These are phyloP conservation scores for Musca vetustissima DNA, from an alignment of 1,140 invertebrate genomes.

Conservation along the genomic window DNA sequence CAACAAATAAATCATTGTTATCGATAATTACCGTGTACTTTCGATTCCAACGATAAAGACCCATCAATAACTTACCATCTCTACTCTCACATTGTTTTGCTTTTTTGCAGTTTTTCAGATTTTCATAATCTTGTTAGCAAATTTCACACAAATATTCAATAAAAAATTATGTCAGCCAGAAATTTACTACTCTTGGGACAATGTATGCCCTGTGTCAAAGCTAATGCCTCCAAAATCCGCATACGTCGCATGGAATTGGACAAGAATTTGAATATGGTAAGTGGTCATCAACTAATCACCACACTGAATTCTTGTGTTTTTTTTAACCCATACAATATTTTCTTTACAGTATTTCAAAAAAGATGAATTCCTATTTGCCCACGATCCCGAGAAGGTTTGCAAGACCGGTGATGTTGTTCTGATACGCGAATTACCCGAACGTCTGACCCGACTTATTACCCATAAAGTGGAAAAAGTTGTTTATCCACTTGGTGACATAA, in stretches of 20 bases:
- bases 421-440: slow-evolving; percentile 70
- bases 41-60: too few species aligned
- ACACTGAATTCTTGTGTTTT: too few species aligned
- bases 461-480: slow-evolving; percentile 79
- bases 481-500: slow-evolving; percentile 78
- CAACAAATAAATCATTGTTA: too few species aligned
- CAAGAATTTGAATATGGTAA: slow-evolving; percentile 50
- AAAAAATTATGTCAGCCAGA: slow-evolving; percentile 35
- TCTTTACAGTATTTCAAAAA: slow-evolving; percentile 78
- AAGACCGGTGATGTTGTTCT: slow-evolving; percentile 82
- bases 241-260: slow-evolving; percentile 72
- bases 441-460: slow-evolving; percentile 73
- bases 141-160: slow-evolving; percentile 7
- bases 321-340: slow-evolving; percentile 36
- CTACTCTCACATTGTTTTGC: too few species aligned
- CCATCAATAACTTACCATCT: too few species aligned
- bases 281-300: neutral
- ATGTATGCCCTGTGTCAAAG: slow-evolving; percentile 72
- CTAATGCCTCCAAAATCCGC: slow-evolving; percentile 74
- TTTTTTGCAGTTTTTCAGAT: too few species aligned
- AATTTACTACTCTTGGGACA: slow-evolving; percentile 64
- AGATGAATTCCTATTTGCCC: slow-evolving; percentile 69
- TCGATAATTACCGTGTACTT: too few species aligned
- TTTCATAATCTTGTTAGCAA: neutral
- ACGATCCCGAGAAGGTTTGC: slow-evolving; percentile 75